Base-by-base conservation (phyloP, 2,113 vertebrate genomes). In the Daubentonia madagascariensis region DNA sequence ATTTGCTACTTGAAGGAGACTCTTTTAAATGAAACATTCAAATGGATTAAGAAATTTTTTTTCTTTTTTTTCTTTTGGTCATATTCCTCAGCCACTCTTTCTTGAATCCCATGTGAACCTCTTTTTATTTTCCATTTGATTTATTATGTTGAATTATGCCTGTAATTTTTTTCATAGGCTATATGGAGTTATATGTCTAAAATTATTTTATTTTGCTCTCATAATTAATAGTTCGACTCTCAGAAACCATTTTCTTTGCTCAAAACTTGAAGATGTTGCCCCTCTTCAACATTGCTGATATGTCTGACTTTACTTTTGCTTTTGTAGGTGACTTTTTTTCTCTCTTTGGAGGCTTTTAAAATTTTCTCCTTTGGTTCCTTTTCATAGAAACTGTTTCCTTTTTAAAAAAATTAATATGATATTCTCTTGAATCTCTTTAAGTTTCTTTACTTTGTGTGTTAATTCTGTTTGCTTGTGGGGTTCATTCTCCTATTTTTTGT, bases 351-450 rank as follows among this genome's bases (percentile, higher is more conserved):
- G 37, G 22, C 17, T 48, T 83, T 57, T 32, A 20, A 32, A 37
- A 37, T 92, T 83, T 81, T 91, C 50, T 80, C n/a, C 54, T 79
- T 63, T 89, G 50, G 35, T 70, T 93, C 59, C 78, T 93, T 88
- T 63, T 63, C 40, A 45, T 30, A 25, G n/a, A 23, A 54, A 25
- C n/a, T n/a, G 0, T 52, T 84, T 90, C 2, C 13, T n/a, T 80
- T 65, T 18, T 5, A 16, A 75, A 65, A 61, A 50, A 65, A 52
- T 17, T 37, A 52, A 48, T 23, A 23, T 43, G 22, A 23, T 57
- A 5, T 72, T 81, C 13, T 88, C 43, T 79, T 52, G 13, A 85
- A 40, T 54, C 8, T 85, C 11, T 72, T 86, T 61, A 68, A 63
- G 20, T 35, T 52, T 67, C 40, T 91, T 52, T 61, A 45, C 72